These are phyloP conservation scores for Scolopax mira DNA, from an alignment of 2,113 vertebrate species.

Conservation along the genomic window DNA sequence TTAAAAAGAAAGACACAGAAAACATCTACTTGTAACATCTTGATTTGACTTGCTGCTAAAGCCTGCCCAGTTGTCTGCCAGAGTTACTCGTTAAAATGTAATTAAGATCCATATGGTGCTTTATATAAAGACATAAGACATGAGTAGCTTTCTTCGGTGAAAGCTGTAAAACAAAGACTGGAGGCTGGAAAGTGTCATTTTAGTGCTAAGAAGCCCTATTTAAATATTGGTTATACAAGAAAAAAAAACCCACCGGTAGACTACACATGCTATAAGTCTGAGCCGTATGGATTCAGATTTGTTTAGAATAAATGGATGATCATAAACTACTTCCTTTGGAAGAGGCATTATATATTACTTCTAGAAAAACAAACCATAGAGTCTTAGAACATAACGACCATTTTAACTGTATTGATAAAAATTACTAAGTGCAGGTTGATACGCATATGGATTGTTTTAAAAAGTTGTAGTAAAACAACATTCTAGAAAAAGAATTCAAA, in stretches of 20 bases:
- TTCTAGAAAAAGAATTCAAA: not conserved
- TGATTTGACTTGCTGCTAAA: not conserved
- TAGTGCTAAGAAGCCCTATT: not conserved
- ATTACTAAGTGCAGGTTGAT: not conserved
- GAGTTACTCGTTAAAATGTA: not conserved
- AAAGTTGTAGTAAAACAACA: not conserved
- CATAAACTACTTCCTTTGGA: not conserved
- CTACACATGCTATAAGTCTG: not conserved
- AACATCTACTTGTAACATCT: not conserved
- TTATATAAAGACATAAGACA: not conserved
- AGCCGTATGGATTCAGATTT: not conserved
- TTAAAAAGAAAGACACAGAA: not conserved
- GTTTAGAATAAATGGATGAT: not conserved
- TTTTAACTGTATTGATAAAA: not conserved
- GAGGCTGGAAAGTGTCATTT: not conserved
- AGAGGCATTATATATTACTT: not conserved
- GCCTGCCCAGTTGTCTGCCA: not conserved
- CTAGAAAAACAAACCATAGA: not conserved
- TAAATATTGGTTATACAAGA: not conserved
- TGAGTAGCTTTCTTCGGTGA: not conserved
- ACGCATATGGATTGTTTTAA: not conserved
- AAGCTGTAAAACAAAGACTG: slow-evolving; percentile 5
- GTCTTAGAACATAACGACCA: not conserved
- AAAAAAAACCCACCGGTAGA: not conserved
- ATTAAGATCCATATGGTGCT: not conserved